Evolutionary conservation across 2,888 invertebrate genomes (phyloP), one percentile per base, ranked within the genome.

Genomic region (Elgonia sp.): DNA sequence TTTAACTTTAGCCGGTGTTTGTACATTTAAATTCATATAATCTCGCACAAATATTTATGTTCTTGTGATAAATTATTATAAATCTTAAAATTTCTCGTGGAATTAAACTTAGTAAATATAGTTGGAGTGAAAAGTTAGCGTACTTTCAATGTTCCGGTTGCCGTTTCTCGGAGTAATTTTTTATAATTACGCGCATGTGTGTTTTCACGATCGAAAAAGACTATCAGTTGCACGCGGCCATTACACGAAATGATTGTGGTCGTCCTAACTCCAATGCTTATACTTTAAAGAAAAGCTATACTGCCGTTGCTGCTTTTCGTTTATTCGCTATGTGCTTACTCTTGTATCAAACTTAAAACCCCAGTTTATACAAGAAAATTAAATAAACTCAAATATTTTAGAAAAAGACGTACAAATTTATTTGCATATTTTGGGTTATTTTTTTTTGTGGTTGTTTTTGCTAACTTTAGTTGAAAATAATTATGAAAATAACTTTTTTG

Each of bases 171-270:
- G 20, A 39, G 16, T 21, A 77, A 63, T 67, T 50, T 55, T 42
- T 67, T 55, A 67, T 77, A 77, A 67, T 55, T 53, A 77, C 53
- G 14, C 37, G 53, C 29, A 37, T 67, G 67, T 65, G 57, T 60
- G 5, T 60, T 65, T 76, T 84, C 14, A 55, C 70, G 72, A 77
- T 77, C 60, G 70, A 39, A 3, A 70, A 62, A 37, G 53, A 57
- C 84, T 62, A 79, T 86, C 85, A 55, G 60, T 75, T 73, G 53
- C 72, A 82, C 62, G 79, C 84, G 65, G 81, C 88, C 81, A 89
- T 91, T 89, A 89, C 85, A 60, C 75, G 73, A 80, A 80, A 81
- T 82, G 89, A 90, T 91, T 90, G 88, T 89, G 87, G 89, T 90
- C 89, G 89, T 88, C 29, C 84, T 86, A 76, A 87, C 69, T 55